phyloP scores from a whole-genome alignment of 1,140 invertebrate genomes.

The Cryptotermes secundus region DNA sequence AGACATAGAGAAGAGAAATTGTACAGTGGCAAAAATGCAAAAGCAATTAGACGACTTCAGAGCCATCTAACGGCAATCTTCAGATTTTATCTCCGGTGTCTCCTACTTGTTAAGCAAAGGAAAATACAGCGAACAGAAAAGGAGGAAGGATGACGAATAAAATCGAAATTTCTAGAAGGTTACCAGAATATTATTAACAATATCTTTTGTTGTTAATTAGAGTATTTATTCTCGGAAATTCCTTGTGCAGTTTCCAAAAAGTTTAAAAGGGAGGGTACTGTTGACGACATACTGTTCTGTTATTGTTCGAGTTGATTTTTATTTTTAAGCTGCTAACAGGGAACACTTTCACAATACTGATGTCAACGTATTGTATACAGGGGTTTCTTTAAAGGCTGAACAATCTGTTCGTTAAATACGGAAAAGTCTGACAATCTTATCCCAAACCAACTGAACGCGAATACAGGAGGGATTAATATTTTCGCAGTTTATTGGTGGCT shows the following conservation, averaged over 20 bases:
- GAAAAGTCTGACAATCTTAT: no score
- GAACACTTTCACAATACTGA: neutral
- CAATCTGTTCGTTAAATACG: neutral
- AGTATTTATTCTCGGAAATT: slow-evolving; percentile 3
- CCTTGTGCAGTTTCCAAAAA: neutral
- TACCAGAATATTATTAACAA: neutral
- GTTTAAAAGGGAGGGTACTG: neutral
- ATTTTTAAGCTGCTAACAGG: neutral
- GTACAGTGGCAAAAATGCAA: neutral
- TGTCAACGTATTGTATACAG: neutral
- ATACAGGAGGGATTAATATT: no score
- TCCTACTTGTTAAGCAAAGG: neutral
- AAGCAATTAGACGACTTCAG: slow-evolving; percentile 6
- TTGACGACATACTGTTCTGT: neutral
- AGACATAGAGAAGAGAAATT: neutral
- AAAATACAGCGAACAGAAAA: neutral
- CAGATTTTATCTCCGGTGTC: neutral
- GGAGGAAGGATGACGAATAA: neutral
- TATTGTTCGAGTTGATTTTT: neutral
- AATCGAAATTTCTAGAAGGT: no score
- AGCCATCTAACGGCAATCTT: neutral
- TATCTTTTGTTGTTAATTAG: neutral
- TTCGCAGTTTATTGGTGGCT: no score
- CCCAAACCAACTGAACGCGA: no score
- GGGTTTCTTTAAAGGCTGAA: neutral